phyloP scores from a whole-genome alignment of 2,888 invertebrate species.

The Calephelis perditalis region DNA sequence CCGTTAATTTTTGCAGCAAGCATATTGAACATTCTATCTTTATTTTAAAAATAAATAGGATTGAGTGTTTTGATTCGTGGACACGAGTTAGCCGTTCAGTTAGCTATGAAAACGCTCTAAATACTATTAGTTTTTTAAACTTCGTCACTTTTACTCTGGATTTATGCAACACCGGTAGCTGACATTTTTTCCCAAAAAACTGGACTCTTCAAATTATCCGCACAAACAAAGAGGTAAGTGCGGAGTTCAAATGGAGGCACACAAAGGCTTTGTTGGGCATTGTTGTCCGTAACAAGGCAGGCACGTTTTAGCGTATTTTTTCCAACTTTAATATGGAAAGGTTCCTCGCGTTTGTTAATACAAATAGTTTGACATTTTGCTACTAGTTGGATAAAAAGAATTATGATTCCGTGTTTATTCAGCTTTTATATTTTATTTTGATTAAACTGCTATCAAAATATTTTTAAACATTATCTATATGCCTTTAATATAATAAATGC shows the following conservation, averaged over 20 bases:
- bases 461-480: too few species aligned
- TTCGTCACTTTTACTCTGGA: too few species aligned
- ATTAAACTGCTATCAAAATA: too few species aligned
- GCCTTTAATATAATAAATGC: too few species aligned
- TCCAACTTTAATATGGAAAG: background rate
- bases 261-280: background rate
- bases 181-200: background rate
- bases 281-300: conserved; percentile 4
- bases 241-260: background rate
- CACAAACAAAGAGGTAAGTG: conserved; percentile 7
- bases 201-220: conserved; percentile 7
- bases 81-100: too few species aligned
- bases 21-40: too few species aligned
- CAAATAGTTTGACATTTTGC: background rate
- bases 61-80: too few species aligned
- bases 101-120: too few species aligned
- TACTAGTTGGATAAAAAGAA: background rate
- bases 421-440: background rate
- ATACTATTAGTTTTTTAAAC: too few species aligned
- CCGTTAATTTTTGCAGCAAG: too few species aligned
- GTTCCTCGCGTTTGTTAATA: background rate
- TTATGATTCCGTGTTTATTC: background rate
- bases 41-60: too few species aligned
- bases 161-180: too few species aligned
- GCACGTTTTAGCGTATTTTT: background rate